phyloP scores from a whole-genome alignment of 2,113 vertebrate genomes.

The Tretioscincus oriximinensis region DNA sequence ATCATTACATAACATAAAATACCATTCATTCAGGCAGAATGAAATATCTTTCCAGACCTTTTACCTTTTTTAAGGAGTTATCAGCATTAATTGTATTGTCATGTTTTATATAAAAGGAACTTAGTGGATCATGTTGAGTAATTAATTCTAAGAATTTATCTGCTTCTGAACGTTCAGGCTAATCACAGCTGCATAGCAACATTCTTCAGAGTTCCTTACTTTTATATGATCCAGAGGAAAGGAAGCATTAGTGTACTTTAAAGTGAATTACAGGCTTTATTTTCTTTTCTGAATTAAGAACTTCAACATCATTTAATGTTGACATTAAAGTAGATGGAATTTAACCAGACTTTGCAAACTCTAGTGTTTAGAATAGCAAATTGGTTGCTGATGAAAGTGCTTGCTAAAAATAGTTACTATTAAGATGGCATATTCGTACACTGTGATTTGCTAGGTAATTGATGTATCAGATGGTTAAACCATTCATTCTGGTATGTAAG shows the following conservation, averaged over 20 bases:
- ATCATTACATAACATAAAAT: too few species aligned
- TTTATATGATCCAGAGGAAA: slow-evolving; percentile 51
- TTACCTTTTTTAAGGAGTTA: too few species aligned
- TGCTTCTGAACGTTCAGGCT: slow-evolving; percentile 42
- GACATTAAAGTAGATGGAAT: slow-evolving; percentile 49
- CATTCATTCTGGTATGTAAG: slow-evolving; percentile 54
- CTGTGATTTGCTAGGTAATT: slow-evolving; percentile 58
- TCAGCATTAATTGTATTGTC: not conserved
- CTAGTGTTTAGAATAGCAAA: slow-evolving; percentile 41
- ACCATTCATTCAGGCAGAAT: too few species aligned
- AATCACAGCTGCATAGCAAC: slow-evolving; percentile 46
- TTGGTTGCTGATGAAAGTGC: slow-evolving; percentile 54
- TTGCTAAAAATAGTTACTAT: slow-evolving; percentile 44
- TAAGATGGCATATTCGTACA: slow-evolving; percentile 49
- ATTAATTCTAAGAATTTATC: slow-evolving; percentile 18
- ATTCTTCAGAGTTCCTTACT: slow-evolving; percentile 45
- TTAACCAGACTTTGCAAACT: slow-evolving; percentile 57
- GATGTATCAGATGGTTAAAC: slow-evolving; percentile 58
- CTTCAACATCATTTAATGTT: slow-evolving; percentile 48
- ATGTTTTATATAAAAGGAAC: slow-evolving; percentile 26
- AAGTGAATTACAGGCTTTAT: slow-evolving; percentile 61
- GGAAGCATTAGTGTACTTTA: slow-evolving; percentile 51
- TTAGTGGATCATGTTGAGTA: not conserved
- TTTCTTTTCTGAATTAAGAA: slow-evolving; percentile 62
- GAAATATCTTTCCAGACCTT: too few species aligned